Percentiles rank a stretch among this genome's conserved stretches.
These are phyloP conservation scores for Cliona cf. orientalis DNA, from an alignment of 37 sponge, comb jelly and placozoan species.

Conservation along the genomic window DNA sequence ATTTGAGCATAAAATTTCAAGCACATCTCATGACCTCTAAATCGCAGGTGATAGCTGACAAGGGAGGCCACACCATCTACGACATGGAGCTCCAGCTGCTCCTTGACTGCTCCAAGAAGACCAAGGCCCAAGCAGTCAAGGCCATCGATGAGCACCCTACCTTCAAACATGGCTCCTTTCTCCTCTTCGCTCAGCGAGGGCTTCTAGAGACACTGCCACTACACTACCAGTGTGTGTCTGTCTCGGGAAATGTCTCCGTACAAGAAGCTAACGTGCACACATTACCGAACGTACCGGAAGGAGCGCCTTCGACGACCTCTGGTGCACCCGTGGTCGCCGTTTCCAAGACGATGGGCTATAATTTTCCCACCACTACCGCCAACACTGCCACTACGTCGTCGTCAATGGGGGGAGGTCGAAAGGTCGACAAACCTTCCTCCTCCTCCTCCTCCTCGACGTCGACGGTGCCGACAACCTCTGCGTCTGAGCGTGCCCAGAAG, in stretches of 20 bases:
- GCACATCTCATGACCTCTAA: too few species aligned
- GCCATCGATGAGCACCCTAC: constrained; percentile 16
- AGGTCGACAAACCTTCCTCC: neutral
- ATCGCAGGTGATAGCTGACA: constrained; percentile 18
- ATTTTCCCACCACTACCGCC: constrained; percentile 1
- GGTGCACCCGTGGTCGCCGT: neutral
- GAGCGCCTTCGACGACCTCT: neutral
- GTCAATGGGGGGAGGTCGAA: neutral
- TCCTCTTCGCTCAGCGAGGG: constrained; percentile 62
- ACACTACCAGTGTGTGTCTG: constrained; percentile 41
- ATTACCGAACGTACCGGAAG: neutral
- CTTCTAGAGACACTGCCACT: constrained; percentile 66
- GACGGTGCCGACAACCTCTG: too few species aligned
- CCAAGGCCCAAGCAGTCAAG: neutral
- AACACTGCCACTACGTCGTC: neutral
- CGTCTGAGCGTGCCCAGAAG: too few species aligned
- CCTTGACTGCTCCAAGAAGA: constrained; percentile 18
- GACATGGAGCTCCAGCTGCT: constrained; percentile 62
- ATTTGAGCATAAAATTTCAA: too few species aligned
- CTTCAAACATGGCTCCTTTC: constrained; percentile 67
- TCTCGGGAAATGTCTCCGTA: constrained; percentile 41
- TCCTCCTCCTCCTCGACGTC: neutral
- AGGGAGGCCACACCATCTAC: constrained; percentile 50
- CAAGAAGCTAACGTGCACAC: constrained; percentile 14
- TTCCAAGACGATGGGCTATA: constrained; percentile 34